phyloP scores from a whole-genome alignment of 1,140 invertebrate species.

The Scaptomyza graminum region DNA sequence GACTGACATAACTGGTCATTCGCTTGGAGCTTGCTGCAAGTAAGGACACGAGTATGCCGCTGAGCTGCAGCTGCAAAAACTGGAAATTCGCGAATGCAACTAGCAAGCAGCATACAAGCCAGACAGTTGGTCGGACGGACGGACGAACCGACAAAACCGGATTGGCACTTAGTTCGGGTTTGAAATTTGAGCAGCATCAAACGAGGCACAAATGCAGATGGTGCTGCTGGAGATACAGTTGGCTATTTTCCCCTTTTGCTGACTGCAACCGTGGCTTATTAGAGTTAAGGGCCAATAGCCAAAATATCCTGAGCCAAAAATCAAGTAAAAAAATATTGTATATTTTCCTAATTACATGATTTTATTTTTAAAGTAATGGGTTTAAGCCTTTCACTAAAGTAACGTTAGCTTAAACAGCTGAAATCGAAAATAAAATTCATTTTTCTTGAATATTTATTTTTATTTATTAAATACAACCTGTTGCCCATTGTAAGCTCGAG shows the following conservation, averaged over 20 bases:
- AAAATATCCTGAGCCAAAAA: slow-evolving; percentile 4
- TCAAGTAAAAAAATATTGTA: neutral
- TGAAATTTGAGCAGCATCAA: slow-evolving; percentile 63
- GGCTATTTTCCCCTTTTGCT: slow-evolving; percentile 25
- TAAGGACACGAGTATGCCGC: slow-evolving; percentile 71
- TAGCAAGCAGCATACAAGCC: slow-evolving; percentile 61
- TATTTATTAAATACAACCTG: no score
- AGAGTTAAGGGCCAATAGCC: slow-evolving; percentile 32
- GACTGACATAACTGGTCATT: slow-evolving; percentile 80
- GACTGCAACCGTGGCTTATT: neutral
- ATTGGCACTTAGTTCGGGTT: slow-evolving; percentile 75
- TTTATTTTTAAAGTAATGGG: no score
- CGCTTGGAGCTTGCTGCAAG: slow-evolving; percentile 60
- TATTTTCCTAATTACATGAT: neutral
- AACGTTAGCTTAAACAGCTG: no score
- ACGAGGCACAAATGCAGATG: slow-evolving; percentile 38
- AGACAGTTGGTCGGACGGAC: slow-evolving; percentile 34
- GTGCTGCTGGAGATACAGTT: slow-evolving; percentile 20
- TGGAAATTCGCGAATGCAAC: slow-evolving; percentile 78
- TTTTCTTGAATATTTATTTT: no score
- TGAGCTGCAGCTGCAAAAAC: slow-evolving; percentile 74
- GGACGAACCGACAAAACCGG: slow-evolving; percentile 56
- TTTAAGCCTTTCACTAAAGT: no score
- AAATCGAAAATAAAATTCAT: no score
- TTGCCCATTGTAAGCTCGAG: no score